These are phyloP conservation scores for Epinotia nisella DNA, from an alignment of 2,888 invertebrate genomes.

Conservation along the genomic window DNA sequence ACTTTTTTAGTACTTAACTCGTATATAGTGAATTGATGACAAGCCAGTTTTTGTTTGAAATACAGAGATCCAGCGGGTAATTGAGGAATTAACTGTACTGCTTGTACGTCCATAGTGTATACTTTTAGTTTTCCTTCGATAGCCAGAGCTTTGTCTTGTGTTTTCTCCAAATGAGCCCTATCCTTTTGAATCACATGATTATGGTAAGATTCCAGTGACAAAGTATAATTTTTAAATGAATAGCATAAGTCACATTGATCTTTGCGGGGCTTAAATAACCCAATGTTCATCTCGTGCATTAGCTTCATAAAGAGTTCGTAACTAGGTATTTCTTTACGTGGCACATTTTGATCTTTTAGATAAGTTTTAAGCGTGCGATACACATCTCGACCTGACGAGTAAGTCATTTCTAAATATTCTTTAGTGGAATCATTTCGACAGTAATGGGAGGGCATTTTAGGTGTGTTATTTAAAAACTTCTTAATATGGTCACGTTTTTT, in stretches of 20 bases:
- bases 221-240: conserved; percentile 26
- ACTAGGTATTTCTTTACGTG: conserved; percentile 19
- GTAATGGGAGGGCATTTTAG: conserved; percentile 29
- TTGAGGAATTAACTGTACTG: conserved; percentile 16
- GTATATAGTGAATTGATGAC: conserved; percentile 29
- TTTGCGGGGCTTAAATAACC: conserved; percentile 11
- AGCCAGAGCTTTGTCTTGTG: conserved; percentile 23
- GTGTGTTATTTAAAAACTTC: conserved; percentile 22
- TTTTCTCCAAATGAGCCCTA: conserved; percentile 18
- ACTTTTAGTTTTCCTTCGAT: conserved; percentile 9
- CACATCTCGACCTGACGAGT: conserved; percentile 25
- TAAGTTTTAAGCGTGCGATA: conserved; percentile 19
- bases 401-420: conserved; percentile 31
- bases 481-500: conserved; percentile 21
- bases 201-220: conserved; percentile 18
- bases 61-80: conserved; percentile 9
- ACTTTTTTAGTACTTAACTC: conserved; percentile 32
- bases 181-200: conserved; percentile 12
- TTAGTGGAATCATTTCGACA: conserved; percentile 21
- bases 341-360: conserved; percentile 16
- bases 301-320: conserved; percentile 21
- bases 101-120: conserved; percentile 18
- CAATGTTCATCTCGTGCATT: conserved; percentile 17
- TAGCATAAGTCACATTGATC: conserved; percentile 12
- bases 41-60: conserved; percentile 19